phyloP scores from a whole-genome alignment of 2,113 vertebrate genomes.

The human (Homo sapiens) region DNA sequence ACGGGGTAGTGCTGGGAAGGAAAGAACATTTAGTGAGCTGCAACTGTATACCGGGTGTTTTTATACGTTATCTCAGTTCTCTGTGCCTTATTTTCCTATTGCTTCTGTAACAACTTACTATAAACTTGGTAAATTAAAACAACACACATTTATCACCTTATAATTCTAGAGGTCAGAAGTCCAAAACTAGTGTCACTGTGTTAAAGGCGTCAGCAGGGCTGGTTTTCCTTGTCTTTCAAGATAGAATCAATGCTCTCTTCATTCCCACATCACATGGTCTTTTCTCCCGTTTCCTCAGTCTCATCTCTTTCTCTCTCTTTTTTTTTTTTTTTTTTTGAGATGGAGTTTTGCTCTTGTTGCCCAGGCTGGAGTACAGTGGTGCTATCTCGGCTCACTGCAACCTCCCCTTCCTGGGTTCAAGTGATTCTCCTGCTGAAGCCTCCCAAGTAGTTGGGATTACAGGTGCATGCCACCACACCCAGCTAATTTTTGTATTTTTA shows the following conservation, averaged over 20 bases:
- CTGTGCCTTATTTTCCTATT: neutral
- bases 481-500: too few relatives aligned
- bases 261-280: fast-evolving
- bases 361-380: too few relatives aligned
- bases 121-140: neutral
- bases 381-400: too few relatives aligned
- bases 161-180: neutral
- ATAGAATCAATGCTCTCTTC: neutral
- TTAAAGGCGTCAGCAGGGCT: fast-evolving
- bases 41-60: neutral
- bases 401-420: too few relatives aligned
- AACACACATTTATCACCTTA: neutral
- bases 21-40: neutral
- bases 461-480: too few relatives aligned
- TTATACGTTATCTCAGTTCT: fast-evolving
- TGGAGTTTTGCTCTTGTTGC: too few relatives aligned
- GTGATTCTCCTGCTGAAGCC: too few relatives aligned
- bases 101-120: neutral
- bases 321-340: too few relatives aligned
- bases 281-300: neutral
- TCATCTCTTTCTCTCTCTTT: too few relatives aligned
- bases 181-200: neutral
- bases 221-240: neutral
- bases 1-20: neutral
- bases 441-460: too few relatives aligned